Conservation (phyloP, 2,888 invertebrate species). For the Deladenus siricidicola region DNA sequence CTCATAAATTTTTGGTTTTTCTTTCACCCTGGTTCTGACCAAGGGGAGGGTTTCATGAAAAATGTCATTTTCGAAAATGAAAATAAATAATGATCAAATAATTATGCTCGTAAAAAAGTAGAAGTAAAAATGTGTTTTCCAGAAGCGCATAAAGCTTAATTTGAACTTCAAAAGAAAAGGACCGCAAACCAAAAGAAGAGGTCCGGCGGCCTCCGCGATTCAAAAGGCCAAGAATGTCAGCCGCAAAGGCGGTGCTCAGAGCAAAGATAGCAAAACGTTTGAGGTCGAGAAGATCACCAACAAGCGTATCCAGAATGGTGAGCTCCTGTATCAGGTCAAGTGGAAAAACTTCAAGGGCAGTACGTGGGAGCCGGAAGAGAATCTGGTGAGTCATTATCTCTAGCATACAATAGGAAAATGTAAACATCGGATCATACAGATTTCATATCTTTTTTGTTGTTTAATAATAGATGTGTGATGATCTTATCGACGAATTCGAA, state of each 20-base stretch:
- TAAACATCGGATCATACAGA: too few species aligned
- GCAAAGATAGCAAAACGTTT: background rate
- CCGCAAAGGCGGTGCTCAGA: background rate
- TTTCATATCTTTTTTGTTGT: too few species aligned
- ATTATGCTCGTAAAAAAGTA: background rate
- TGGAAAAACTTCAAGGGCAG: slow-evolving; percentile 2
- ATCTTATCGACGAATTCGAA: background rate
- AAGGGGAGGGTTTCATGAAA: too few species aligned
- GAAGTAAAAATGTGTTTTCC: background rate
- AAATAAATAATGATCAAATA: too few species aligned
- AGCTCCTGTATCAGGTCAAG: background rate
- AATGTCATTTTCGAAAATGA: too few species aligned
- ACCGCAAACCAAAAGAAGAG: background rate
- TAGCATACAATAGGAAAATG: too few species aligned
- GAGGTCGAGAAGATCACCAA: slow-evolving; percentile 5
- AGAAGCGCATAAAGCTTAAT: too few species aligned
- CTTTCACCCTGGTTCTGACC: too few species aligned
- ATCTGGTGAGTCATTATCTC: background rate
- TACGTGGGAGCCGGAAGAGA: slow-evolving; percentile 8
- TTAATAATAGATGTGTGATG: too few species aligned
- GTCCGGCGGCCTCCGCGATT: too few species aligned
- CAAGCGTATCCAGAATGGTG: background rate
- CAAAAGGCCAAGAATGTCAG: background rate
- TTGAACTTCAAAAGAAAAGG: too few species aligned
- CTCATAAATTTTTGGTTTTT: too few species aligned